A percentile compares a stretch with the other conserved stretches of the same genome.
phyloP scores from a whole-genome alignment of 2,113 vertebrate species.

The Cololabis saira region DNA sequence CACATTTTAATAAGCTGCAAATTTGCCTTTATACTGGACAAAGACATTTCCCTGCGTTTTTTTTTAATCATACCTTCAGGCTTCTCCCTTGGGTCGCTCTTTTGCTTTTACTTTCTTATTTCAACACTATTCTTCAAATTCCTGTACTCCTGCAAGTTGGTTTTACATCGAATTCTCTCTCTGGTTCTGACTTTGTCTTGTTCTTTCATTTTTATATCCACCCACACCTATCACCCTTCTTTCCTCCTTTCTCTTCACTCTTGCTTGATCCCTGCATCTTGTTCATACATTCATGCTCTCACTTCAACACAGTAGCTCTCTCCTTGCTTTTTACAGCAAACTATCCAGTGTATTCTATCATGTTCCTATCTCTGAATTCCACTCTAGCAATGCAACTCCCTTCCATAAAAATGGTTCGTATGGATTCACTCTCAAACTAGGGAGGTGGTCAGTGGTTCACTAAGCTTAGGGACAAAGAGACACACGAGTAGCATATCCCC shows the following conservation, averaged over 20 bases:
- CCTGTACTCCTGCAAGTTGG: slow-evolving; percentile 22
- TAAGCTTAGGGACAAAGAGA: slow-evolving; percentile 71
- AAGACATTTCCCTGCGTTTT: background rate
- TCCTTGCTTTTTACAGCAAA: background rate
- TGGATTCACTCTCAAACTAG: slow-evolving; percentile 64
- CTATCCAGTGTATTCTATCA: slow-evolving; percentile 50
- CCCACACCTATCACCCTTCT: slow-evolving; percentile 38
- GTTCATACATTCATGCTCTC: slow-evolving; percentile 20
- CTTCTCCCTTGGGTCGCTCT: slow-evolving; percentile 15
- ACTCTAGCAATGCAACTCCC: slow-evolving; percentile 14
- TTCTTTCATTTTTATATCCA: slow-evolving; percentile 31
- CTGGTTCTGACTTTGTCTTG: slow-evolving; percentile 22
- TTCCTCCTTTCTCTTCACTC: slow-evolving; percentile 16
- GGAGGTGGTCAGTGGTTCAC: slow-evolving; percentile 72
- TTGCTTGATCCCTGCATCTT: slow-evolving; percentile 25
- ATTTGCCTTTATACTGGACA: too few relatives aligned
- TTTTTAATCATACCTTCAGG: slow-evolving; percentile 14
- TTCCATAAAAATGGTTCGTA: slow-evolving; percentile 66
- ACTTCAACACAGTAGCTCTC: slow-evolving; percentile 10
- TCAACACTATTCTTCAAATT: slow-evolving; percentile 41
- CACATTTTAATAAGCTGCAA: too few relatives aligned
- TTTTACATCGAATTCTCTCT: slow-evolving; percentile 40
- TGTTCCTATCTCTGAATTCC: slow-evolving; percentile 3
- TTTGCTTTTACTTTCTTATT: slow-evolving; percentile 25
- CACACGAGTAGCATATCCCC: slow-evolving; percentile 20